phyloP scores from a whole-genome alignment of 1,140 invertebrate species.

The Oryzaephilus surinamensis region DNA sequence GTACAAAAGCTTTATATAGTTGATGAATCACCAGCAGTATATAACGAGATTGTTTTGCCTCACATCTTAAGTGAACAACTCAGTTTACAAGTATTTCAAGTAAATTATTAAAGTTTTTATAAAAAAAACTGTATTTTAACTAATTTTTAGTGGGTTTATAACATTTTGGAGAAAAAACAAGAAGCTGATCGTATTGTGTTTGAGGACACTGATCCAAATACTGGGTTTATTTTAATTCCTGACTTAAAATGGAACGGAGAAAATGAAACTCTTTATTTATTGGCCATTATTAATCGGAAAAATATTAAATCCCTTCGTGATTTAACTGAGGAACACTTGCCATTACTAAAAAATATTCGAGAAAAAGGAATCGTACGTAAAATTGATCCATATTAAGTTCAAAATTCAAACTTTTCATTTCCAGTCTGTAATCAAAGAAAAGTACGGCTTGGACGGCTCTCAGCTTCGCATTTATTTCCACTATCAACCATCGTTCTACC shows the following conservation, averaged over 20 bases:
- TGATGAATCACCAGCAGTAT: slow-evolving; percentile 75
- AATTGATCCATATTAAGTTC: slow-evolving; percentile 6
- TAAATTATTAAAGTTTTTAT: slow-evolving; percentile 9
- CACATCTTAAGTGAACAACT: slow-evolving; percentile 60
- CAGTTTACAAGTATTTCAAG: slow-evolving; percentile 64
- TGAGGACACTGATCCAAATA: slow-evolving; percentile 68
- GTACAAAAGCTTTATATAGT: slow-evolving; percentile 62
- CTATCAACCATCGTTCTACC: slow-evolving; percentile 95
- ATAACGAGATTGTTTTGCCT: slow-evolving; percentile 67
- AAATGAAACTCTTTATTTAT: slow-evolving; percentile 68
- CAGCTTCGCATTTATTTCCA: slow-evolving; percentile 83
- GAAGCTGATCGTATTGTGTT: slow-evolving; percentile 80
- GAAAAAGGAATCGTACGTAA: slow-evolving; percentile 54
- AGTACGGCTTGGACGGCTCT: slow-evolving; percentile 59
- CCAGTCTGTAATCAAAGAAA: slow-evolving; percentile 64
- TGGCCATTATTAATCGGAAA: slow-evolving; percentile 65
- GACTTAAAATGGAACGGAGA: slow-evolving; percentile 92
- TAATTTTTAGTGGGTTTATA: slow-evolving; percentile 89
- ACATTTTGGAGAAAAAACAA: slow-evolving; percentile 83
- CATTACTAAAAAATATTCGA: slow-evolving; percentile 71
- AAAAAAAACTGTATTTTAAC: background rate
- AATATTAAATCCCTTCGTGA: slow-evolving; percentile 77
- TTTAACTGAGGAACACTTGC: slow-evolving; percentile 64
- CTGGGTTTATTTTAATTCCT: slow-evolving; percentile 80
- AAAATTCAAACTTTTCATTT: slow-evolving; percentile 21